phyloP scores from a whole-genome alignment of 64 coral and sea anemone species.

The Porites australiensis region DNA sequence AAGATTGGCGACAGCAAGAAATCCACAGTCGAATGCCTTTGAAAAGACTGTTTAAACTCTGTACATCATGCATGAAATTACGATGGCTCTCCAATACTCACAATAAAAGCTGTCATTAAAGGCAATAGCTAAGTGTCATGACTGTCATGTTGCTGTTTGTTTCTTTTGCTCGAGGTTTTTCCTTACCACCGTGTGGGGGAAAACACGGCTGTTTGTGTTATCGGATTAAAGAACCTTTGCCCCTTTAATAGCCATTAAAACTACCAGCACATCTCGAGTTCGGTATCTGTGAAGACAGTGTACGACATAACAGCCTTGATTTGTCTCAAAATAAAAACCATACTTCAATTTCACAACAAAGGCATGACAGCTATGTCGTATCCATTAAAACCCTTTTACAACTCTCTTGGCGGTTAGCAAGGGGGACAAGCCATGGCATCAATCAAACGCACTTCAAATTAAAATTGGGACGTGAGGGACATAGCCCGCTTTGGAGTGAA shows the following conservation, averaged over 20 bases:
- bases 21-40: conserved; percentile 19
- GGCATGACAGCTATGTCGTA: conserved; percentile 43
- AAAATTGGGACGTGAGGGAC: not conserved
- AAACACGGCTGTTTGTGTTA: conserved; percentile 63
- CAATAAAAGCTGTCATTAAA: conserved; percentile 86
- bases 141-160: conserved; percentile 61
- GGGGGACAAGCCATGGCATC: conserved; percentile 12
- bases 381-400: conserved; percentile 7
- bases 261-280: conserved; percentile 1
- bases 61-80: conserved; percentile 74
- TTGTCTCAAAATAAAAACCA: conserved; percentile 39
- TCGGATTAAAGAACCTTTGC: conserved; percentile 66
- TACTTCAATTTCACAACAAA: conserved; percentile 39
- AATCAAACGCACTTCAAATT: conserved; percentile 20
- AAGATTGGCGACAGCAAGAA: conserved; percentile 15
- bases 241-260: conserved; percentile 42
- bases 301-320: conserved; percentile 27
- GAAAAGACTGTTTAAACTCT: conserved; percentile 69
- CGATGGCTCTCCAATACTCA: conserved; percentile 52
- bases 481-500: conserved; percentile 1
- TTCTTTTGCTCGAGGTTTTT: conserved; percentile 54
- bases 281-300: conserved; percentile 15
- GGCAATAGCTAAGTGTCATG: conserved; percentile 62
- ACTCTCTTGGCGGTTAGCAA: conserved; percentile 38
- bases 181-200: conserved; percentile 44